These are phyloP conservation scores for Noctilio leporinus DNA, from an alignment of 2,113 vertebrate genomes.

Conservation along the genomic window DNA sequence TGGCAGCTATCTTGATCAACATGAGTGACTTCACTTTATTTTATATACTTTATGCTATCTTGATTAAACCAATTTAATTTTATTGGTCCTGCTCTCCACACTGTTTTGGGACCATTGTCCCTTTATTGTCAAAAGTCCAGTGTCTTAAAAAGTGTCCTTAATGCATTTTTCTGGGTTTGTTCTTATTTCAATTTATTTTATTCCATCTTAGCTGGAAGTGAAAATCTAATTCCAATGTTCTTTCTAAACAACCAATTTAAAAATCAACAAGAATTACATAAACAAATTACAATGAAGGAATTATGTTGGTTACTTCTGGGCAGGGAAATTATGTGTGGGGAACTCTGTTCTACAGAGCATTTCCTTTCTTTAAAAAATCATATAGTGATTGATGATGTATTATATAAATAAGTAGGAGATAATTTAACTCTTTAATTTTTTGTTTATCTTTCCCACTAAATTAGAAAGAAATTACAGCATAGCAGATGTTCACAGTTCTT, in stretches of 20 bases:
- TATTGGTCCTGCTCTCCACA: too few relatives aligned
- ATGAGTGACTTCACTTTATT: too few relatives aligned
- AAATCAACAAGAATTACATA: not conserved
- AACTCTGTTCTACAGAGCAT: not conserved
- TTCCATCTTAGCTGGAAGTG: not conserved
- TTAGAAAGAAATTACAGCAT: not conserved
- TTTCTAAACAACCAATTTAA: not conserved
- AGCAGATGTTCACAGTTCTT: not conserved
- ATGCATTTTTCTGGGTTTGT: not conserved
- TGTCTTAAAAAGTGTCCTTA: not conserved
- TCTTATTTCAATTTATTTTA: not conserved
- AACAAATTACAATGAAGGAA: not conserved
- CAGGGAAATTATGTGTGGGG: not conserved
- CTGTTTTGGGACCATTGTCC: rapidly evolving
- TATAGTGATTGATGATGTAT: not conserved
- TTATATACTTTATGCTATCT: too few relatives aligned
- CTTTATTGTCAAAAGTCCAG: not conserved
- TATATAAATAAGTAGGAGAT: not conserved
- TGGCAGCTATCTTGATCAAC: too few relatives aligned
- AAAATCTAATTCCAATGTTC: not conserved
- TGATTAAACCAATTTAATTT: too few relatives aligned
- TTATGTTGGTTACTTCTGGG: not conserved
- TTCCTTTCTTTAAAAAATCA: not conserved
- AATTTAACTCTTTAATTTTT: not conserved
- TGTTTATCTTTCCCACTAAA: not conserved